Percentiles rank a stretch among this genome's conserved stretches.
phyloP scores from a whole-genome alignment of 2,797 vertebrate genomes.

The Limosa lapponica region DNA sequence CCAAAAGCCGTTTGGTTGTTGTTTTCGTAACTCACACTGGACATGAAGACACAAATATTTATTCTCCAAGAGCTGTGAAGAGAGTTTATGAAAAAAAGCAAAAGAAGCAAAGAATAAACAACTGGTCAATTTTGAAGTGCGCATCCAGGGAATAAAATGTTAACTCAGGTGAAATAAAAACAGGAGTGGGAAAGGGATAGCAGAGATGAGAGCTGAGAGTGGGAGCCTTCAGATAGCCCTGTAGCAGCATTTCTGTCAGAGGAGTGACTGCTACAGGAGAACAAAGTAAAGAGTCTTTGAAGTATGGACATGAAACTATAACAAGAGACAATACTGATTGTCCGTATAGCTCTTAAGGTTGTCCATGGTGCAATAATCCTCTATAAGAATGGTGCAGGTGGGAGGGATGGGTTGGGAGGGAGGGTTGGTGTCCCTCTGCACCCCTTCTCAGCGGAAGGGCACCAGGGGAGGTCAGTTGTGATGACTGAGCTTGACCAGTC shows the following conservation, averaged over 20 bases:
- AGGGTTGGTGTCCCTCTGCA: background rate
- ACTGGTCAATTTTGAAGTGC: background rate
- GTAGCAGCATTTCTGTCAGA: background rate
- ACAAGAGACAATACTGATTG: background rate
- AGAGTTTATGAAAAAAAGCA: background rate
- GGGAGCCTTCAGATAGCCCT: background rate
- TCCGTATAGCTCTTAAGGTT: background rate
- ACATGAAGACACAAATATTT: background rate
- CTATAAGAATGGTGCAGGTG: accelerated
- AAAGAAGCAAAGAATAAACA: background rate
- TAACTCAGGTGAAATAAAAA: background rate
- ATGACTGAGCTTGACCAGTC: background rate
- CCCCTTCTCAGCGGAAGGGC: accelerated
- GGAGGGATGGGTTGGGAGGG: accelerated
- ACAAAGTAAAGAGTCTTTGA: background rate
- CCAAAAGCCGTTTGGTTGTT: background rate
- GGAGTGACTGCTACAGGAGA: background rate
- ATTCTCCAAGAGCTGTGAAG: background rate
- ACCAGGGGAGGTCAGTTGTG: accelerated
- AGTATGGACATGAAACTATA: background rate
- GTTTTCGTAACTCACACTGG: background rate
- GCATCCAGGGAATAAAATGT: background rate
- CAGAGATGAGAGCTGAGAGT: background rate
- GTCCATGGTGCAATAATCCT: background rate
- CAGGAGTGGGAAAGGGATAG: background rate